Conservation (phyloP, 2,888 invertebrate species). For the Synanthedon formicaeformis region DNA sequence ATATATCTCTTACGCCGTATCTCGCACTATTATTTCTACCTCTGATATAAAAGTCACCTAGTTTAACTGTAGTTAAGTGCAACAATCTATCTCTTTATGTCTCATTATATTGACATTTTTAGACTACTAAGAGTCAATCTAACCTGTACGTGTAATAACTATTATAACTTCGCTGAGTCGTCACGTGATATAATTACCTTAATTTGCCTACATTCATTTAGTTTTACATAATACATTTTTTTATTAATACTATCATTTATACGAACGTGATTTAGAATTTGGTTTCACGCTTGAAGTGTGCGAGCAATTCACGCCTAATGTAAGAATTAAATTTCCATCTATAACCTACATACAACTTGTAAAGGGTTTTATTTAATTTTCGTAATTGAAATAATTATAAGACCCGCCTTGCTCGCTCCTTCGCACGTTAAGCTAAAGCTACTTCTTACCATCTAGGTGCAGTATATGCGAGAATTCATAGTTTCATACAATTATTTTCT, state of each 20-base stretch:
- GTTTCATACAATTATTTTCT: conserved; percentile 25
- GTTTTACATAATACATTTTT: conserved; percentile 33
- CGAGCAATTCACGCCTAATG: conserved; percentile 18
- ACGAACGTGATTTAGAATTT: conserved; percentile 66
- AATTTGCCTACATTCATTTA: conserved; percentile 35
- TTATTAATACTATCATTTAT: conserved; percentile 41
- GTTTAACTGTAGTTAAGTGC: not conserved
- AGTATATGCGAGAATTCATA: conserved; percentile 50
- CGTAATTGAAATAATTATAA: not conserved
- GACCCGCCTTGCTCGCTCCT: conserved; percentile 26
- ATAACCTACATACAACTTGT: not conserved
- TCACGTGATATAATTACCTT: conserved; percentile 17
- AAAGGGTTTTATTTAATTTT: not conserved
- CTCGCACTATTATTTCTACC: too few species aligned
- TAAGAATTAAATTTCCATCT: not conserved
- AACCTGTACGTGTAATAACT: not conserved
- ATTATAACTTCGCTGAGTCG: not conserved
- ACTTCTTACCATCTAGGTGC: conserved; percentile 58
- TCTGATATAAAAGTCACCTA: too few species aligned
- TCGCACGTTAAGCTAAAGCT: conserved; percentile 41
- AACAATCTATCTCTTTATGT: not conserved
- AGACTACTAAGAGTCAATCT: not conserved
- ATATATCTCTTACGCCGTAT: too few species aligned
- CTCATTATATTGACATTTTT: not conserved
- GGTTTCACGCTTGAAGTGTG: conserved; percentile 44